Evolutionary conservation across 1,140 invertebrate species (phyloP).

Genomic region (Diachasmimorpha longicaudata): DNA sequence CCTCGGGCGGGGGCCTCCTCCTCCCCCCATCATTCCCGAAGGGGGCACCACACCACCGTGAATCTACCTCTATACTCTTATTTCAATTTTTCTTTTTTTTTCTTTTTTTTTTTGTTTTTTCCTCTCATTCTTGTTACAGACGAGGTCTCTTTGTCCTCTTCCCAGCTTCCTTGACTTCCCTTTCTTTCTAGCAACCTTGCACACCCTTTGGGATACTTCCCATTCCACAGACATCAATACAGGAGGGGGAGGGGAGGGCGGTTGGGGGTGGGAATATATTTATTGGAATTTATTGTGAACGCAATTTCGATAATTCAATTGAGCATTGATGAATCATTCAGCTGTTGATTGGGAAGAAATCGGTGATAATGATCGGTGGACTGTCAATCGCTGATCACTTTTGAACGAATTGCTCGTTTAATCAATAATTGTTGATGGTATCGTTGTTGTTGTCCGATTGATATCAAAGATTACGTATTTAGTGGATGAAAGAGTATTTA

Average conservation of each 20-base stretch:
- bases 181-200: not conserved
- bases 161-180: not conserved
- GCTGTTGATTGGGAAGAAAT: too few relatives aligned
- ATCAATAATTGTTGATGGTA: too few relatives aligned
- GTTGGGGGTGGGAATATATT: too few relatives aligned
- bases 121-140: not conserved
- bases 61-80: not conserved
- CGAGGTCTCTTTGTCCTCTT: not conserved
- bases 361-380: too few relatives aligned
- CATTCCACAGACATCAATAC: not conserved
- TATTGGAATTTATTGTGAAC: not conserved
- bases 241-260: too few relatives aligned
- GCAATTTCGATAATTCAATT: not conserved
- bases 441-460: too few relatives aligned
- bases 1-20: not conserved
- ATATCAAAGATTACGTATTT: too few relatives aligned
- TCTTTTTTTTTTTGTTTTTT: not conserved
- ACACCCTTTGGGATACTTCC: not conserved
- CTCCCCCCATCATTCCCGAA: not conserved
- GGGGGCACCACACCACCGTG: not conserved
- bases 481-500: too few relatives aligned
- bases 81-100: not conserved
- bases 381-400: too few relatives aligned
- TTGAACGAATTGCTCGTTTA: too few relatives aligned
- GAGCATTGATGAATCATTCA: not conserved